Base-by-base conservation (phyloP, 2,113 vertebrate genomes). In the Perccottus glenii region DNA sequence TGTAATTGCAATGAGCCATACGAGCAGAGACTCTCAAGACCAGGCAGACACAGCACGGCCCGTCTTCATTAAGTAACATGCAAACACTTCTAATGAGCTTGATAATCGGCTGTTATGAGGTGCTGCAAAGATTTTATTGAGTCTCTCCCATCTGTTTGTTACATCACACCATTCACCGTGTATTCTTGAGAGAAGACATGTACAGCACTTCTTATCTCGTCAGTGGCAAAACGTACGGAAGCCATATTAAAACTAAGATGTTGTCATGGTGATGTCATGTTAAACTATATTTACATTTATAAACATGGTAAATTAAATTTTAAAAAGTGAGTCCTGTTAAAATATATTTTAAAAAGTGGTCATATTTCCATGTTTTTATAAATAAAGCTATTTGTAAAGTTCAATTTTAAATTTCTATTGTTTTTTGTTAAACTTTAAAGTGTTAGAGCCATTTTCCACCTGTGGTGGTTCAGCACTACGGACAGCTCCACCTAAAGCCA, bases 381-480 rank as follows among this genome's bases (percentile, higher is more conserved):
- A 27, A 27, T 27, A n/a, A n/a, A n/a, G n/a, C n/a, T n/a, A 27
- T 27, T 27, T 27, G 19, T 27, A 27, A 27, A 27, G 19, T 27
- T 27, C 19, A 27, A 27, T 27, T 1, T 27, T 27, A 27, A 27
- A 40, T 40, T 40, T 40, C 2, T 40, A 40, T 40, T 40, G 38
- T 9, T 6, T 35, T 32, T 15, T 7, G 14, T 15, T 40, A 3
- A 40, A 40, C 38, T 40, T 40, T 40, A 40, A 5, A 40, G 8
- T 40, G 38, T 3, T 40, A 6, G 38, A 8, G 38, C 9, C 6
- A 27, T 64, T 32, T 33, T 40, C 48, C 50, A 9, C 46, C 11
- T 32, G 38, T 19, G 47, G 9, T 4, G 7, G 14, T 74, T 80
- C 77, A 88, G 86, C 70, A 86, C 86, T 77, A 69, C 0, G 80